Conservation (phyloP, 2,113 vertebrate genomes). For the Microcebus griseorufus region DNA sequence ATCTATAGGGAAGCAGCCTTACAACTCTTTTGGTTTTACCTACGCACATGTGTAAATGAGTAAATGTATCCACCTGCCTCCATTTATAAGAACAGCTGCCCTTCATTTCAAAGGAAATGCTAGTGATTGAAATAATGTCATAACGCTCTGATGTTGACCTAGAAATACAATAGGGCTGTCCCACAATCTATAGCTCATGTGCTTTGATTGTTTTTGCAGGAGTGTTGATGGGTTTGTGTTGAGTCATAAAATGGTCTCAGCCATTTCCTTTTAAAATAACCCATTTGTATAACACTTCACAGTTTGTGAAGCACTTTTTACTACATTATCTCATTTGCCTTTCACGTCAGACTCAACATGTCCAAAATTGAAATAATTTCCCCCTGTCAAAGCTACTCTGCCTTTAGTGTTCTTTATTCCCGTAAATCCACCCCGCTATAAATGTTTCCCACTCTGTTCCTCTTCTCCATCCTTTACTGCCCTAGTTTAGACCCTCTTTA, state of each 20-base stretch:
- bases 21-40: not conserved
- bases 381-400: slow-evolving; percentile 17
- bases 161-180: not conserved
- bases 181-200: not conserved
- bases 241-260: slow-evolving; percentile 54
- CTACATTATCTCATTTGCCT: slow-evolving; percentile 71
- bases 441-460: not conserved
- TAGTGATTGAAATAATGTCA: not conserved
- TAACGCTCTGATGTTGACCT: not conserved
- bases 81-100: not conserved
- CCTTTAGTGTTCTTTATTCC: slow-evolving; percentile 30
- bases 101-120: slow-evolving; percentile 4
- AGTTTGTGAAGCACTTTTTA: slow-evolving; percentile 48
- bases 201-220: slow-evolving; percentile 29
- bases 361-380: slow-evolving; percentile 62
- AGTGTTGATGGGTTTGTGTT: slow-evolving; percentile 14
- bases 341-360: slow-evolving; percentile 18
- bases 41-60: not conserved
- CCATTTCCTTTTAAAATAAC: slow-evolving; percentile 70
- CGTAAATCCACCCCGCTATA: not conserved
- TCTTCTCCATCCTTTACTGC: not conserved
- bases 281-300: slow-evolving; percentile 63
- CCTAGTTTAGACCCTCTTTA: not conserved
- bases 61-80: not conserved
- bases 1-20: not conserved